These are phyloP conservation scores for Callyntrura sp. DNA, from an alignment of 2,888 invertebrate genomes.

Conservation along the genomic window DNA sequence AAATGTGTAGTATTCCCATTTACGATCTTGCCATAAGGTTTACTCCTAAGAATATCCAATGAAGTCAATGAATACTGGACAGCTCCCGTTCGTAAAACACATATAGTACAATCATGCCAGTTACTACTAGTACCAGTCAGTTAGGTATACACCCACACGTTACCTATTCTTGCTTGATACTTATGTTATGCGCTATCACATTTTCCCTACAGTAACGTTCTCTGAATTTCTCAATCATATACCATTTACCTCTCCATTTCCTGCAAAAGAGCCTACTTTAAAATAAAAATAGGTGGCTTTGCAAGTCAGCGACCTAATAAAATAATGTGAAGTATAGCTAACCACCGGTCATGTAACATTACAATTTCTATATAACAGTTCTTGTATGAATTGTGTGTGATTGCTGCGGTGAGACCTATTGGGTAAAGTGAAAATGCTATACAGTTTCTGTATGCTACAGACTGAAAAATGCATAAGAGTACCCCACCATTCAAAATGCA, in stretches of 20 bases:
- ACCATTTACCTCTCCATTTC: background rate
- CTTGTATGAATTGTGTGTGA: too few relatives aligned
- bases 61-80: constrained; percentile 18
- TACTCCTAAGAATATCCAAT: background rate
- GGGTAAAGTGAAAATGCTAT: too few relatives aligned
- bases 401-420: too few relatives aligned
- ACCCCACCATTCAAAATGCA: background rate
- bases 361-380: too few relatives aligned
- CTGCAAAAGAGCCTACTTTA: background rate
- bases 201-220: too few relatives aligned
- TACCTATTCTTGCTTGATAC: too few relatives aligned
- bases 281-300: background rate
- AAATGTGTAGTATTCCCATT: constrained; percentile 71
- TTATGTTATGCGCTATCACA: too few relatives aligned
- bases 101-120: too few relatives aligned
- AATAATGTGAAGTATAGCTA: background rate
- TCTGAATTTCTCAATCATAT: background rate
- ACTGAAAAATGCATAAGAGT: too few relatives aligned
- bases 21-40: constrained; percentile 62
- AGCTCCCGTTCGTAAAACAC: constrained; percentile 1
- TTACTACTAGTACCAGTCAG: too few relatives aligned
- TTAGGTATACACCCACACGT: background rate
- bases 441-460: too few relatives aligned
- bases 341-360: too few relatives aligned
- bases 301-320: background rate